Base-by-base conservation (phyloP, 2,113 vertebrate genomes). In the Leiothrix lutea region DNA sequence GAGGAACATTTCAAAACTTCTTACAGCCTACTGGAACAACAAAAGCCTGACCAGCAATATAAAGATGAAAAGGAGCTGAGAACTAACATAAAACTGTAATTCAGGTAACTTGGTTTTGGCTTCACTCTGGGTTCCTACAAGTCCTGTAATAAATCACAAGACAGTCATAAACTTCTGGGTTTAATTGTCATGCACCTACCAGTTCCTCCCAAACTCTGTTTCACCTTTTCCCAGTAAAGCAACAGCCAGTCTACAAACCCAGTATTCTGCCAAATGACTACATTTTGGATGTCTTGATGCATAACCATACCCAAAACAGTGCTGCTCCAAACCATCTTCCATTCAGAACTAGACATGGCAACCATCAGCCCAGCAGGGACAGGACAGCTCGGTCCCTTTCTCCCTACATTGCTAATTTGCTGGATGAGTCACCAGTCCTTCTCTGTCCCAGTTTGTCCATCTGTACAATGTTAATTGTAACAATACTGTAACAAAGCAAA, bases 121-220 rank as follows among this genome's bases (percentile, higher is more conserved):
- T 90, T 87, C 66, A n/a, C 29, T 87, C 16, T 72, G 65, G 38
- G 53, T 81, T 81, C 85, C 65, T 91, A 12, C 20, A 69, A 80
- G 47, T 73, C 38, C 24, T 62, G 60, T 58, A 90, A 92, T 62
- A 93, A 95, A 86, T 95, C 82, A 88, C 31, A 47, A 66, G 38
- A 51, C 54, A 90, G 38, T 20, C 0, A 0, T 77, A 62, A 91
- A 83, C 51, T 62, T 80, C 71, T 86, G 42, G 3, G 28, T 91
- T 73, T 65, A 88, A 73, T 44, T 86, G 47, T 65, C 3, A 1
- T n/a, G 33, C 45, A 62, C 33, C 11, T 35, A 54, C 19, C 70
- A 64, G 50, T 61, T 94, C 36, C 64, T 81, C 70, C 36, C 80
- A 85, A 67, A 72, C 18, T 88, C 31, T 35, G 25, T 54, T 57